Conservation (phyloP, 2,797 vertebrate species). For the Malurus splendens region DNA sequence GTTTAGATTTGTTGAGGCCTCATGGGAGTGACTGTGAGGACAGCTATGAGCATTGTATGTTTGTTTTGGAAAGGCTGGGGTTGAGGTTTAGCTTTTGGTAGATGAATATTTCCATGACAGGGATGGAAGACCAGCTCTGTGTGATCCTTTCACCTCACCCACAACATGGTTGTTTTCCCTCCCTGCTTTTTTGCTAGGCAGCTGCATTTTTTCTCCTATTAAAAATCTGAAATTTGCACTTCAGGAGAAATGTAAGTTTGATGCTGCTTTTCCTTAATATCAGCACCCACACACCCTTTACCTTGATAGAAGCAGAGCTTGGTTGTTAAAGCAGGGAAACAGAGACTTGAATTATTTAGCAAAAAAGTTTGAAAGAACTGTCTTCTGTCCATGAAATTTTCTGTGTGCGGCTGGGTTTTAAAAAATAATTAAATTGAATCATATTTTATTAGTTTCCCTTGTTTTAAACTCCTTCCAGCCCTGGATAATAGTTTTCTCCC, state of each 20-base stretch:
- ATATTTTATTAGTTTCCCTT: conserved; percentile 6
- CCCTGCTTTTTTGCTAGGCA: neutral
- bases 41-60: neutral
- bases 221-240: neutral
- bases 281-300: neutral
- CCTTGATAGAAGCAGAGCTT: neutral
- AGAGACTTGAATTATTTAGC: neutral
- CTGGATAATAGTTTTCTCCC: conserved; percentile 24
- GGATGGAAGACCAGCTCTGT: neutral
- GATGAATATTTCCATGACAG: neutral
- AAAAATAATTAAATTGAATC: neutral
- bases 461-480: conserved; percentile 31
- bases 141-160: neutral
- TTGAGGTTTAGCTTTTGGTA: neutral
- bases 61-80: neutral
- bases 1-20: neutral
- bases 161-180: neutral
- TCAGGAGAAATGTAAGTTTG: neutral
- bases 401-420: neutral
- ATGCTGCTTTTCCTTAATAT: neutral
- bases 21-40: neutral
- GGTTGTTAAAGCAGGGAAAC: neutral
- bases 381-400: neutral
- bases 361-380: neutral
- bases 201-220: neutral